Evolutionary conservation across 2,797 vertebrate species (phyloP).

Genomic region (Petrocephalus sullivani): DNA sequence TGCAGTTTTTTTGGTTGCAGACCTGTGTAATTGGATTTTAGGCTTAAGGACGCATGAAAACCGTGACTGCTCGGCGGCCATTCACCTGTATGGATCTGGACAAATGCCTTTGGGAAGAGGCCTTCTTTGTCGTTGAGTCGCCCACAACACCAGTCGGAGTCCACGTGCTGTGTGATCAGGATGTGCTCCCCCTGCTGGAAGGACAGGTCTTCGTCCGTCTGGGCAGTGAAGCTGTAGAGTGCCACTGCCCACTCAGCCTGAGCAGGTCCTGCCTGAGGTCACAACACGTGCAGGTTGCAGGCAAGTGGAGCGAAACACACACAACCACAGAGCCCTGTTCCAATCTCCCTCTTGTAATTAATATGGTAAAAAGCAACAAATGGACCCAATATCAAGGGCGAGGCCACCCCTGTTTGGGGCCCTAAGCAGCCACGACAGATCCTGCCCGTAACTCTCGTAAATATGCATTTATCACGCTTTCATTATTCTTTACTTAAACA

Average conservation of each 20-base stretch:
- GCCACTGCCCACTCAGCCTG: slow-evolving; percentile 72
- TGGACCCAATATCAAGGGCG: neutral
- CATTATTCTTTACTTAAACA: neutral
- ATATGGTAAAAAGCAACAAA: neutral
- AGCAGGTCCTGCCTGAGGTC: slow-evolving; percentile 10
- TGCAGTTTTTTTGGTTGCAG: no score
- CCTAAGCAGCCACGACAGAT: neutral
- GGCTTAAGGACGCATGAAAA: neutral
- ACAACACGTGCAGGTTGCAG: neutral
- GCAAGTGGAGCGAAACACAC: neutral
- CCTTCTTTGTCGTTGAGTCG: slow-evolving; percentile 72
- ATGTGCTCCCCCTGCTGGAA: slow-evolving; percentile 80
- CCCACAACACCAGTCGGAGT: slow-evolving; percentile 76
- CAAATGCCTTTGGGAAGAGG: slow-evolving; percentile 75
- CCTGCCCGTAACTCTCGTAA: neutral
- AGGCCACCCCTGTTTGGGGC: neutral
- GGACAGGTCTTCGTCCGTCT: slow-evolving; percentile 76
- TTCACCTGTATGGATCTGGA: slow-evolving; percentile 53
- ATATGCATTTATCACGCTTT: neutral
- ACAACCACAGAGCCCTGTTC: neutral
- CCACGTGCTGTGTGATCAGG: slow-evolving; percentile 64
- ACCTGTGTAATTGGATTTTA: neutral
- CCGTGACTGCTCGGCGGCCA: neutral
- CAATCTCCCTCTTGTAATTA: neutral
- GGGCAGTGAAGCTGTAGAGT: slow-evolving; percentile 77